Evolutionary conservation across 2,888 invertebrate genomes (phyloP), one percentile per base, ranked within the genome.

Genomic region (Thyatira batis): DNA sequence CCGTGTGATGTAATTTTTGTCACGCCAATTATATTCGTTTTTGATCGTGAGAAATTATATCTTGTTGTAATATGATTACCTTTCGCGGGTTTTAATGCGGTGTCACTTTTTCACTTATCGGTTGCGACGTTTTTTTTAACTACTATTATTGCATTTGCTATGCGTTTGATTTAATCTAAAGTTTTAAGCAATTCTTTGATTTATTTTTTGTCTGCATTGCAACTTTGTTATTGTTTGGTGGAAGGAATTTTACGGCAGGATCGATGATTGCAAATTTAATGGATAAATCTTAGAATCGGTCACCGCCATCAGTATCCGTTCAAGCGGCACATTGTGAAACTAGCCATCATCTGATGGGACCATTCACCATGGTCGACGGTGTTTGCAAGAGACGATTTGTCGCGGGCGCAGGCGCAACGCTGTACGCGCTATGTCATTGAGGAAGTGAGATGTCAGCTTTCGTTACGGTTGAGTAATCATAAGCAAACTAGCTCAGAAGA

Each of bases 301-400:
- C 13, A 45, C 57, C 52, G 62, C 60, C 68, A 71, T 68, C 67
- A 65, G 57, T 59, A 64, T 62, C 60, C 61, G 65, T 57, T 66
- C 58, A 61, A 61, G 60, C 68, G 62, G 39, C 20, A 51, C 45
- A 63, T 78, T 77, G 65, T 61, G 79, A 71, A 77, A 77, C 58
- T 61, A 55, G 50, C 39, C 60, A 52, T 63, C 64, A 54, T 53
- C 30, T 50, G 62, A 75, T 76, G 74, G 73, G 76, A 76, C 68
- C 76, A 73, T 70, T 60, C 55, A 54, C 70, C 60, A 73, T 73
- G 63, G 63, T 67, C 57, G 66, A 61, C 53, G 51, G 53, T 30
- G 56, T 54, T 57, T 63, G 73, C 66, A 58, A 73, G 67, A 65
- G 61, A 63, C 58, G 65, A 72, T 76, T 76, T 55, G 78, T 65